Base-by-base conservation (phyloP, 2,888 invertebrate genomes). In the Watsonalla binaria region DNA sequence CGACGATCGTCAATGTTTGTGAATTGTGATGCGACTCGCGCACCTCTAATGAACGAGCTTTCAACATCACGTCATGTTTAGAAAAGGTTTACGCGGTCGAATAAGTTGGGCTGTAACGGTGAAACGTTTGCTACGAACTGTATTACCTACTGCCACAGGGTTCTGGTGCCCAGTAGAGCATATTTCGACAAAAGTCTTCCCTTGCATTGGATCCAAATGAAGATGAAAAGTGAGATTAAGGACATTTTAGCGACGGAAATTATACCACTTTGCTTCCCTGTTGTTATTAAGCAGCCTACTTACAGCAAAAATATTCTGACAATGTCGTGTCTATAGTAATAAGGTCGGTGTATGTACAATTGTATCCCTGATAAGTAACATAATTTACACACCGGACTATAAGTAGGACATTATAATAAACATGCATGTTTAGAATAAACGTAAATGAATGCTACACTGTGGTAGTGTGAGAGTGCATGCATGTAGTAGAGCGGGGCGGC, bases 381-480 rank as follows among this genome's bases (percentile, higher is more conserved):
- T 24, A 24, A 24, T 24, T 24, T 24, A 1, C 24, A 24, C 4
- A 24, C 1, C 24, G 24, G 24, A 24, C 24, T 24, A 24, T 24
- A 24, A 24, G 24, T 24, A 24, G 24, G 24, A 24, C 24, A 24
- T 24, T 24, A 24, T 24, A 24, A 24, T 24, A 24, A 24, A 24
- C 24, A 24, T 24, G 24, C 24, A 14, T 37, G 7, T 46, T 9
- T 8, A 37, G 5, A 37, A 8, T 49, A 46, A 15, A 37, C 35
- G 39, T 46, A 49, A 48, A 52, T 33, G 50, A n/a, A 13, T 35
- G 66, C 67, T 71, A 69, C 74, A 69, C 70, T 70, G 74, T 68
- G 66, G 66, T 59, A 59, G 71, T 69, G 72, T 68, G 70, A 66
- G 70, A 74, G 74, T 79, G 77, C 78, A 76, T 79, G 77, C 78